A percentile compares a stretch with the other conserved stretches of the same genome.
Conservation (phyloP, 37 sponge, comb jelly and placozoan genomes). For the Agelas oroides region DNA sequence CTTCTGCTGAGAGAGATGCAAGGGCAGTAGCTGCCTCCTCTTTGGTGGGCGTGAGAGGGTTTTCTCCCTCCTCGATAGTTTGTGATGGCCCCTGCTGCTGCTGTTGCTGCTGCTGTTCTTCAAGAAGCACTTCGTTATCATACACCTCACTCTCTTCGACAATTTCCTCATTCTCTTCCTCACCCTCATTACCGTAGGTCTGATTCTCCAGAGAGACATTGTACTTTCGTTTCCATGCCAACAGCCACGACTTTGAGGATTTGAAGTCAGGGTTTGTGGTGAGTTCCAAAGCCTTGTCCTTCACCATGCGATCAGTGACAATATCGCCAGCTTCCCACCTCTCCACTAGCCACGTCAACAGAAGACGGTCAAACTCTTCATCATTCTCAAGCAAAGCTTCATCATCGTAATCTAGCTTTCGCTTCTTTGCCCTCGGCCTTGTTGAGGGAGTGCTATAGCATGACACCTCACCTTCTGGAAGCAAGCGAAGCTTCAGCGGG, state of each 20-base stretch:
- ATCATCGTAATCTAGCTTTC: conserved; percentile 43
- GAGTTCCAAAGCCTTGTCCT: conserved; percentile 74
- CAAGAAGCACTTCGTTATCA: conserved; percentile 47
- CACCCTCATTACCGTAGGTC: conserved; percentile 65
- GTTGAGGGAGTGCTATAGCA: conserved; percentile 48
- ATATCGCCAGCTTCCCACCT: conserved; percentile 72
- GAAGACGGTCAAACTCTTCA: conserved; percentile 75
- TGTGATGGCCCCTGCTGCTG: neutral
- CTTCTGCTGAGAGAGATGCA: conserved; percentile 75
- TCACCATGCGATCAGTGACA: conserved; percentile 56
- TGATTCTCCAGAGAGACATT: conserved; percentile 80
- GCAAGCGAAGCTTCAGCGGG: conserved; percentile 71
- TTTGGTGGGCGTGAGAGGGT: conserved; percentile 67
- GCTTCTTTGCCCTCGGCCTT: conserved; percentile 33
- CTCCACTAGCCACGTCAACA: conserved; percentile 80
- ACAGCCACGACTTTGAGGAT: conserved; percentile 70
- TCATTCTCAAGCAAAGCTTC: conserved; percentile 55
- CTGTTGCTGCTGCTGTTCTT: conserved; percentile 16
- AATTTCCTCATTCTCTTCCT: conserved; percentile 64
- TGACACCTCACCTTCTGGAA: conserved; percentile 71
- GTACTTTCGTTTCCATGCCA: conserved; percentile 66
- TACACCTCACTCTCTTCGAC: conserved; percentile 68
- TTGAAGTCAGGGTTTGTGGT: conserved; percentile 64
- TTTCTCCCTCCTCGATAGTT: neutral
- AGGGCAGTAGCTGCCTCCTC: conserved; percentile 79